Base-by-base conservation (phyloP, 2,888 invertebrate genomes). In the Hofmannophila pseudospretella region DNA sequence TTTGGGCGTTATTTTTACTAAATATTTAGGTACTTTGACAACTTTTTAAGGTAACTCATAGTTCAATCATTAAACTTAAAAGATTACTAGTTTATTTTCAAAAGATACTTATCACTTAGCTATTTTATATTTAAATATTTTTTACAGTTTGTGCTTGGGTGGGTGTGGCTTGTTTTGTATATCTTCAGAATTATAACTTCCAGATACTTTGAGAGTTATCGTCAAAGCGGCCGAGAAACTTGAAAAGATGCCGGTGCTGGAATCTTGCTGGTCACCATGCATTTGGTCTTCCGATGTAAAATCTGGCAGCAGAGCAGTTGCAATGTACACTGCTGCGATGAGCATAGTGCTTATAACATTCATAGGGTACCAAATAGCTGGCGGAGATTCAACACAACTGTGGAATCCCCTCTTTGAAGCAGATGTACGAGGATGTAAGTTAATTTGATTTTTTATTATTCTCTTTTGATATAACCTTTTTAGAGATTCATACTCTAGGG, bases 341-440 rank as follows among this genome's bases (percentile, higher is more conserved):
- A 92, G 94, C 45, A 55, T 94, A 16, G 89, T 96, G 8, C 64
- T 94, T 0, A 94, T 95, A 48, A 94, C 93, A 3, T 73, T 90
- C 48, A 91, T 94, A 39, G 74, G 79, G 0, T 96, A 96, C 67
- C 92, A 95, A 78, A 90, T 96, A 84, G 73, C 74, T 47, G 96
- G 96, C n/a, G 96, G 96, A 11, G 96, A 96, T 59, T 96, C 96
- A 0, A 92, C 94, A 0, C 96, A 96, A 68, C 81, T 96, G 2
- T 96, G 96, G 85, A 94, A 94, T 60, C 96, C 96, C 0, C 82
- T 96, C 20, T 97, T 96, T 76, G 96, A 97, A 79, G 91, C 96
- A 19, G 96, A 96, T 78, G 90, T 95, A 4, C 88, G 93, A 63
- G 77, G 80, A 49, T 92, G 93, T 94, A 78, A 89, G 92, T 90